These are phyloP conservation scores for Taurulus bubalis DNA, from an alignment of 2,113 vertebrate genomes.

Conservation along the genomic window DNA sequence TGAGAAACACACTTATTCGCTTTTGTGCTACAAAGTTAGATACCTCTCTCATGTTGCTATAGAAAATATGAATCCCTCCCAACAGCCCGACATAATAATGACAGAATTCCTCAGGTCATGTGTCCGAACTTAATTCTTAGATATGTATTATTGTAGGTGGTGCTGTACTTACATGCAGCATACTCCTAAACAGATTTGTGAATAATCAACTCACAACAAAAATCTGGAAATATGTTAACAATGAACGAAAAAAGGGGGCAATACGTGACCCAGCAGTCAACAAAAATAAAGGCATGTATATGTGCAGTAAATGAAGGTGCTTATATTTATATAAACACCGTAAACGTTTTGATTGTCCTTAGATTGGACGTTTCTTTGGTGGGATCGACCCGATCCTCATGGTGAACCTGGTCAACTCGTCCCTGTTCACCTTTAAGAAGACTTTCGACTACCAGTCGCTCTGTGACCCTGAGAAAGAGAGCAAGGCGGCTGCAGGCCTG, in stretches of 20 bases:
- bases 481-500: constrained; percentile 89
- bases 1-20: neutral
- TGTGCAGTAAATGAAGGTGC: neutral
- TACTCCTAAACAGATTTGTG: neutral
- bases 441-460: constrained; percentile 96
- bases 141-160: neutral
- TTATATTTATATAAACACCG: neutral
- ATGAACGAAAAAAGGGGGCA: neutral
- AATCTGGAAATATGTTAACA: neutral
- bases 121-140: neutral
- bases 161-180: neutral
- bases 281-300: neutral
- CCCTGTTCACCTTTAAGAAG: constrained; percentile 92
- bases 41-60: neutral
- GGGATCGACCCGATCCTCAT: constrained; percentile 93
- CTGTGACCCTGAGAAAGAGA: constrained; percentile 89
- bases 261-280: neutral
- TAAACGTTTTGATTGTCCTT: neutral
- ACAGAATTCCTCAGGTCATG: neutral
- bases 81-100: neutral
- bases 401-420: constrained; percentile 89
- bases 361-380: constrained; percentile 91
- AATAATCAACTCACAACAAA: neutral
- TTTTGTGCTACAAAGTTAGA: neutral
- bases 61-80: neutral